Conservation (phyloP, 2,113 vertebrate species). For the Ctenodactylus gundi region DNA sequence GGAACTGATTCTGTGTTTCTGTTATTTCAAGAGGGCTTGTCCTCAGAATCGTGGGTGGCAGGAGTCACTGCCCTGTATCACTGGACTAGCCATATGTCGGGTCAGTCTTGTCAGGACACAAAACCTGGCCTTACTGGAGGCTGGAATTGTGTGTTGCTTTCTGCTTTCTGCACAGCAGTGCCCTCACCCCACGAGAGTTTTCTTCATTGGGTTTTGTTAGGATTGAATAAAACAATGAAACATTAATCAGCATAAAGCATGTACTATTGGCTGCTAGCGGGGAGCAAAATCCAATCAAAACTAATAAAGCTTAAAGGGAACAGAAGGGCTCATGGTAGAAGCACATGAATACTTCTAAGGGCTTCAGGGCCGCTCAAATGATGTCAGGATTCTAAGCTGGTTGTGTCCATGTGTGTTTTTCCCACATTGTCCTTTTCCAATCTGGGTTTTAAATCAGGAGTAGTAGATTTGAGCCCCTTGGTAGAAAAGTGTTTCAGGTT, state of each 20-base stretch:
- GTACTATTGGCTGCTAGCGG: neutral
- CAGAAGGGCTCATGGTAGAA: neutral
- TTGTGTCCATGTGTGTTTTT: neutral
- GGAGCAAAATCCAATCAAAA: neutral
- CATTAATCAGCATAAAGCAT: neutral
- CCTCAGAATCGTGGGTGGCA: neutral
- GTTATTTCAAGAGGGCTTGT: constrained; percentile 44
- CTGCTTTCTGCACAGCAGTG: neutral
- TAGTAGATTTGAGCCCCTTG: neutral
- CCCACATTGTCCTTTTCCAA: neutral
- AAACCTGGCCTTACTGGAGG: neutral
- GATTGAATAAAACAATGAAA: neutral
- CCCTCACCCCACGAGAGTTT: neutral
- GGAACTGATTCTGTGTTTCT: constrained; percentile 64
- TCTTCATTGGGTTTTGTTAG: neutral
- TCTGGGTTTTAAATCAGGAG: neutral
- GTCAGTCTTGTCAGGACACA: neutral
- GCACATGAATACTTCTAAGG: neutral
- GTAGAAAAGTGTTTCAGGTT: neutral
- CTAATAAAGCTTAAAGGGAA: neutral
- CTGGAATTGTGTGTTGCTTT: neutral
- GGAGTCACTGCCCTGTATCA: neutral
- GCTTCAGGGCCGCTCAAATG: neutral
- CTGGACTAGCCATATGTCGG: neutral
- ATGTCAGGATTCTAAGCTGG: neutral